phyloP scores from a whole-genome alignment of 2,888 invertebrate species.

The Neoascia interrupta region DNA sequence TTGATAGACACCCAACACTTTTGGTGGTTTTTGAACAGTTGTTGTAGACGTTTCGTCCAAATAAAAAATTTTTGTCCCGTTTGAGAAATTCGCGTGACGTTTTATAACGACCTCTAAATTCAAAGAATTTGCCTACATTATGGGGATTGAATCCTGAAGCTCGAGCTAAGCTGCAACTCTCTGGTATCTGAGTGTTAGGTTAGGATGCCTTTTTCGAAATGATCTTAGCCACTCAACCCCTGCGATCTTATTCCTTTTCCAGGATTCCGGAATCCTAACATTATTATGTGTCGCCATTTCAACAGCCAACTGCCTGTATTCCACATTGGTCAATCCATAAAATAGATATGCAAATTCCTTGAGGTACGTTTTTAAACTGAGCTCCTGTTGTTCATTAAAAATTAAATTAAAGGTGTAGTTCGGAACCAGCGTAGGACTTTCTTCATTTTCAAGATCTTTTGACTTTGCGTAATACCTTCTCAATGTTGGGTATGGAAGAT shows the following conservation, averaged over 20 bases:
- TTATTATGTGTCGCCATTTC: not conserved
- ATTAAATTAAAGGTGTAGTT: not conserved
- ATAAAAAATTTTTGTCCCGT: conserved; percentile 7
- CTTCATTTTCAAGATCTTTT: too few species aligned
- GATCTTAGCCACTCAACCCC: not conserved
- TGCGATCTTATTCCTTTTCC: not conserved
- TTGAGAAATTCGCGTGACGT: not conserved
- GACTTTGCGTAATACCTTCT: too few species aligned
- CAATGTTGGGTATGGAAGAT: not conserved
- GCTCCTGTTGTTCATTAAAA: not conserved
- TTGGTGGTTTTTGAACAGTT: conserved; percentile 1
- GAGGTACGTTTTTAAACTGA: not conserved
- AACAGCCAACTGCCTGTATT: not conserved
- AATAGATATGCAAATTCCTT: not conserved
- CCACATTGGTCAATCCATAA: conserved; percentile 1
- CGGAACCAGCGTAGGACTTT: not conserved
- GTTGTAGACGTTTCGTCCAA: not conserved
- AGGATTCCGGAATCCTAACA: not conserved
- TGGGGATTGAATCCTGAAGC: not conserved
- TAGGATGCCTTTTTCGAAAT: not conserved
- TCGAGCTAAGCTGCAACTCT: not conserved
- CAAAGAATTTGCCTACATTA: not conserved
- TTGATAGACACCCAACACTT: too few species aligned
- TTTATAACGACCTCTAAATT: not conserved
- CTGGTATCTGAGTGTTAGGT: not conserved